A percentile compares a stretch with the other conserved stretches of the same genome.
Conservation (phyloP, 64 coral and sea anemone species). For the Porites australiensis region DNA sequence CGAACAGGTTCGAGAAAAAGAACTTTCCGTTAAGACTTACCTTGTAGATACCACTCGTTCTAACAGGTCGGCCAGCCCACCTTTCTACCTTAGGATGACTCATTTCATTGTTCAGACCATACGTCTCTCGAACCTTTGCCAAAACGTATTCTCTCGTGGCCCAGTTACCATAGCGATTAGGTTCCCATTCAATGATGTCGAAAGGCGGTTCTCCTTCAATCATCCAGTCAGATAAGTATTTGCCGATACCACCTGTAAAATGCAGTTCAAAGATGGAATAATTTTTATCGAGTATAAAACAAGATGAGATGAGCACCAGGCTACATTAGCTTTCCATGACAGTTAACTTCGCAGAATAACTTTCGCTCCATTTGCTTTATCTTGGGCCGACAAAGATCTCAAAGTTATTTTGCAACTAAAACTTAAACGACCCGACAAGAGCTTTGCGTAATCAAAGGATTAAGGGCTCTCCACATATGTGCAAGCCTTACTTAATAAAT, state of each 20-base stretch:
- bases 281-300: too few relatives aligned
- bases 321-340: too few relatives aligned
- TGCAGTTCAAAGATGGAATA: too few relatives aligned
- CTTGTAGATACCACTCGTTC: slow-evolving; percentile 36
- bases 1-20: neutral
- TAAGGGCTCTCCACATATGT: too few relatives aligned
- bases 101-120: slow-evolving; percentile 48
- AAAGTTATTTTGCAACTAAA: too few relatives aligned
- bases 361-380: too few relatives aligned
- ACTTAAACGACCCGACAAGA: too few relatives aligned
- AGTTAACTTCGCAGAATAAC: too few relatives aligned
- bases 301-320: too few relatives aligned
- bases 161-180: slow-evolving; percentile 57
- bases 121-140: slow-evolving; percentile 60
- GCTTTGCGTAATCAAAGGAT: too few relatives aligned
- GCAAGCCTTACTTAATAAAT: too few relatives aligned
- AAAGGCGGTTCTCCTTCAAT: slow-evolving; percentile 44
- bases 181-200: slow-evolving; percentile 51
- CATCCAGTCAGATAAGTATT: slow-evolving; percentile 57
- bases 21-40: slow-evolving; percentile 1
- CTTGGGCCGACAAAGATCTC: too few relatives aligned
- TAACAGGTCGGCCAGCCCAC: slow-evolving; percentile 21
- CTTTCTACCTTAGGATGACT: slow-evolving; percentile 46
- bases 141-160: slow-evolving; percentile 54
- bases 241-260: slow-evolving; percentile 27